These are phyloP conservation scores for Euphonia xanthogaster DNA, from an alignment of 2,797 vertebrate genomes.

Conservation along the genomic window DNA sequence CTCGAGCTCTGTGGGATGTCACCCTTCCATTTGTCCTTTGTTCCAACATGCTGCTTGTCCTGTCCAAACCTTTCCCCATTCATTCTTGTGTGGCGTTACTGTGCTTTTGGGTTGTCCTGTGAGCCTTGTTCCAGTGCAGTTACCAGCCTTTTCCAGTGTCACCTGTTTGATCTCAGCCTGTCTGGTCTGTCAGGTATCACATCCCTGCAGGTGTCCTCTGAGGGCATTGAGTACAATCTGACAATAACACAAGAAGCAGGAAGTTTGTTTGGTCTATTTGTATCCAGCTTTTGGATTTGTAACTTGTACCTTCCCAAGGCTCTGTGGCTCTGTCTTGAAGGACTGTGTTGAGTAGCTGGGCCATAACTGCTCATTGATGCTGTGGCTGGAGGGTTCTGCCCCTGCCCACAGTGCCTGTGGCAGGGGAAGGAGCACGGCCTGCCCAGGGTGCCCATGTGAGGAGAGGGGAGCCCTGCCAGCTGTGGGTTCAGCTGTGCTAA, in stretches of 20 bases:
- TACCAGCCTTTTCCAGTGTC: background rate
- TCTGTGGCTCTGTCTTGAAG: background rate
- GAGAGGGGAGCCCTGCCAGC: background rate
- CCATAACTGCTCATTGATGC: background rate
- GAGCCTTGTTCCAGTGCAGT: background rate
- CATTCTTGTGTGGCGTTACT: background rate
- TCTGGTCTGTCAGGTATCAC: background rate
- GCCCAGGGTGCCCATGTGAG: background rate
- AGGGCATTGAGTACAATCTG: background rate
- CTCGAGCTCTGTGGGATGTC: background rate
- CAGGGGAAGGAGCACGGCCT: background rate
- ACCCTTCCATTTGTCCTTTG: background rate
- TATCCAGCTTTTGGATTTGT: background rate
- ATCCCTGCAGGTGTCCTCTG: background rate
- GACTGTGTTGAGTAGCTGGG: accelerated
- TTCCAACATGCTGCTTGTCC: background rate
- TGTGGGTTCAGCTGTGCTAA: no score
- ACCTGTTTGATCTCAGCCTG: background rate
- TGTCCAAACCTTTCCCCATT: background rate
- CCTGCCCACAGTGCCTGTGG: accelerated
- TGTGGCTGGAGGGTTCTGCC: background rate
- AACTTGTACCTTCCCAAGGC: background rate
- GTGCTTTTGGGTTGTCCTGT: background rate
- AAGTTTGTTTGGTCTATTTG: background rate
- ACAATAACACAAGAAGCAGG: background rate